Evolutionary conservation across 53 echinoderm and acorn worm species (phyloP), one percentile per base, ranked within the genome.

Genomic region (Temnopleurus reevesii): DNA sequence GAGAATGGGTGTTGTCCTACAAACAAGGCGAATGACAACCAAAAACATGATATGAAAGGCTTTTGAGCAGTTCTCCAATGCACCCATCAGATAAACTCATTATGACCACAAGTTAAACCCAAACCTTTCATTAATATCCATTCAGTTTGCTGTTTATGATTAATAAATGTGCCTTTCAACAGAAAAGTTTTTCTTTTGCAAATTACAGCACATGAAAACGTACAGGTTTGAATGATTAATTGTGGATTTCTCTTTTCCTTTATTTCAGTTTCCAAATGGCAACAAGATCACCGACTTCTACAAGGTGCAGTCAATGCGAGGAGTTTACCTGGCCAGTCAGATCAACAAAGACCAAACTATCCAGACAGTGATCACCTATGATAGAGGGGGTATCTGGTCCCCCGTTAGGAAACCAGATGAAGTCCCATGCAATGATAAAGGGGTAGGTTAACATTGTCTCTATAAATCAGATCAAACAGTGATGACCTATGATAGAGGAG

Each of bases 281-380:
- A 84, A 80, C 15, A 18, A 84, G 29, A 89, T 93, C 10, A 94
- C 99, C 18, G 99, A 99, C 59, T 99, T 99, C 79, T 96, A 96
- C 77, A 93, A 92, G 76, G 96, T 99, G 35, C 45, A 84, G 1
- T 94, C 96, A 0, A 94, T 99, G 91, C 92, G 99, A 43, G 99
- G 99, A 24, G 99, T 99, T 36, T 99, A 99, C 92, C 24, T 99
- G 60, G 99, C 99, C 76, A 96, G 98, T 77, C 94, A 96, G 65
- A 64, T 96, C 13, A 77, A 63, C 2, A 29, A 55, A 2, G 94
- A 99, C 33, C 3, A 5, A 0, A 83, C 51, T 36, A 90, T 99
- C 45, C 96, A 94, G 44, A 94, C 99, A 12, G 92, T 92, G 86
- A 96, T 96, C 53, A 93, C 99, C 1, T 99, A 89, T 86, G 96